Evolutionary conservation across 2,888 invertebrate species (phyloP), one percentile per base, ranked within the genome.

Genomic region (Pilophorus perplexus): DNA sequence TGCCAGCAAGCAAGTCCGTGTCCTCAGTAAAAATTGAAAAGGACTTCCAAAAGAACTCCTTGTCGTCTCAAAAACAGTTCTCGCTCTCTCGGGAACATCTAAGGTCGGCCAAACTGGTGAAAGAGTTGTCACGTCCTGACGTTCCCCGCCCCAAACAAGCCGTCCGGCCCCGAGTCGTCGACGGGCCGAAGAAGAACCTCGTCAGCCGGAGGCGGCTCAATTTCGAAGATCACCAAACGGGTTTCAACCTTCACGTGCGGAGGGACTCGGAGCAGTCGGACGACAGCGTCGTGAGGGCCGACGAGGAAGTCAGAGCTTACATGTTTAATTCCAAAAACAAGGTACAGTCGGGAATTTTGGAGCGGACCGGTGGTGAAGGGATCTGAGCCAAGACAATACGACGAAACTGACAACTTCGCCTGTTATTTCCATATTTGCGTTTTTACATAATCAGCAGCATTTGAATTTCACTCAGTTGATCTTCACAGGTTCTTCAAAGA

Each of bases 281-380:
- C 44, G 69, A 69, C 46, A 65, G 65, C 38, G 60, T 69, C 12
- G 54, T 66, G 6, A 50, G 66, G 33, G 83, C 83, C 3, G 84
- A 84, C 72, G 83, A 84, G 73, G 84, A 84, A 74, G 84, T 84
- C 0, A 80, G 83, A 71, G 79, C 79, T 2, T 79, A 83, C 73
- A 82, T 83, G 78, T 71, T 68, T 52, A 59, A 68, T 52, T 54
- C 67, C 14, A 68, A 60, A 65, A 54, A 57, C 50, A 67, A 67
- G 67, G 67, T 67, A 67, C 16, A 42, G 10, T 23, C 22, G 18
- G 25, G 38, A 52, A 25, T 52, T 22, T 22, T 52, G 52, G 14
- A 22, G 52, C 28, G 28, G 28, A 10, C 27, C 27, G 14, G 6
- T 10, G 52, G 52, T 52, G 52, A 28, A 52, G 28, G 52, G 52